A percentile compares a stretch with the other conserved stretches of the same genome.
Conservation (phyloP, 2,113 vertebrate genomes). For the Lophochroa leadbeateri region DNA sequence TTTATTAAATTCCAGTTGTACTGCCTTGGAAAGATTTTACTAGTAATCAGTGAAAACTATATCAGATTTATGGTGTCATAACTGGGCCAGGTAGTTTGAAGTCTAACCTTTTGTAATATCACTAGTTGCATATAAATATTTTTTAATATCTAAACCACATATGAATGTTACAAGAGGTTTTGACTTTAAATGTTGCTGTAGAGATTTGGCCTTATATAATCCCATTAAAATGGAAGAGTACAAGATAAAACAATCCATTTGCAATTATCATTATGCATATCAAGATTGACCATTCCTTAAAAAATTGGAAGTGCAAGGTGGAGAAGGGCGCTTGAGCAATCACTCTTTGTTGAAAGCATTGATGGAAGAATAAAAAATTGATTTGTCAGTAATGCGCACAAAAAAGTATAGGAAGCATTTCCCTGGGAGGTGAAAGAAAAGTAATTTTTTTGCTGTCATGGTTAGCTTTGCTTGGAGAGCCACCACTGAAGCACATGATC, state of each 20-base stretch:
- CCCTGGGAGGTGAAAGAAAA: background rate
- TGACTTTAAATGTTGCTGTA: slow-evolving; percentile 33
- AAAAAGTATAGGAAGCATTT: background rate
- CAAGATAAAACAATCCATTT: slow-evolving; percentile 19
- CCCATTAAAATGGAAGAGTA: slow-evolving; percentile 42
- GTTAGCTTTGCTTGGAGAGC: background rate
- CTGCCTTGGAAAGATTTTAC: background rate
- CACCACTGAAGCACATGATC: background rate
- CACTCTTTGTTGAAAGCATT: slow-evolving; percentile 38
- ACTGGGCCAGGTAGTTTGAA: background rate
- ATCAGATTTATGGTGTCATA: slow-evolving; percentile 5
- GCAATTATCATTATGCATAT: slow-evolving; percentile 35
- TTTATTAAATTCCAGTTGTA: background rate
- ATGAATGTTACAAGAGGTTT: background rate
- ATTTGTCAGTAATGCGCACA: background rate
- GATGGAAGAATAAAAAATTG: slow-evolving; percentile 35
- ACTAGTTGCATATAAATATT: slow-evolving; percentile 28
- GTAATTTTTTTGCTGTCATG: background rate
- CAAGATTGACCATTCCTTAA: slow-evolving; percentile 26
- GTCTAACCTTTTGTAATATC: slow-evolving; percentile 13
- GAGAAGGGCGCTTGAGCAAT: slow-evolving; percentile 21
- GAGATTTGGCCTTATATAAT: background rate
- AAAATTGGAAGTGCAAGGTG: slow-evolving; percentile 18
- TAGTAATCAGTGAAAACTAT: background rate
- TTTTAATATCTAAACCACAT: background rate